Evolutionary conservation across 2,113 vertebrate genomes (phyloP), one percentile per base, ranked within the genome.

Genomic region (Anseranas semipalmata): DNA sequence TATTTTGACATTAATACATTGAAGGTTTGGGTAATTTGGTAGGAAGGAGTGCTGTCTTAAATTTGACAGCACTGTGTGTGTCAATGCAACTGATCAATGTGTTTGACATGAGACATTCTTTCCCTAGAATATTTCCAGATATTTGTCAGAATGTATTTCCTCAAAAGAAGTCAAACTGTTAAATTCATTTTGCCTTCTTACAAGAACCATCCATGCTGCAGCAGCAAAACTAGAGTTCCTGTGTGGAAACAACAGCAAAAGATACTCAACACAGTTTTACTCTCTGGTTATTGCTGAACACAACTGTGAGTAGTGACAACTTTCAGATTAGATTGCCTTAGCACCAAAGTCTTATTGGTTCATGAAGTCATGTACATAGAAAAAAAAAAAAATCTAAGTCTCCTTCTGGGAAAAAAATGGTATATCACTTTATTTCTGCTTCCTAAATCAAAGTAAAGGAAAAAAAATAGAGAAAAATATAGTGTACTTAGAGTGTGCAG

Each of bases 141-240:
- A 91, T 96, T 72, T 95, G 85, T 97, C 95, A 96, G 73, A 94
- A 93, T 96, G 32, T 15, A 82, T 96, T 97, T 93, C 60, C 66
- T 93, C 81, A 96, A 67, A 84, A 93, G 65, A 95, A 98, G 72
- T 97, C 91, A 92, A 93, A 93, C 76, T 87, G 46, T 21, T 95
- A 88, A 95, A 84, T 92, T 93, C 8, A 76, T 95, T 98, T 97
- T 91, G 56, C n/a, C 52, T 90, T 97, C 96, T 96, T 96, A 97
- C 32, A 67, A 41, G n/a, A 94, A 74, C 39, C 66, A 81, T 91
- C 55, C 35, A 86, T 39, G 55, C 32, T 91, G 66, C 58, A 97
- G 65, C 48, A 90, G 41, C 53, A 91, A 93, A 97, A 53, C 14
- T 92, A 76, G 87, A 80, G 33, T 83, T 97, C 74, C 85, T 74